Base-by-base conservation (phyloP, 2,888 invertebrate genomes). In the Andrena chrysosceles region DNA sequence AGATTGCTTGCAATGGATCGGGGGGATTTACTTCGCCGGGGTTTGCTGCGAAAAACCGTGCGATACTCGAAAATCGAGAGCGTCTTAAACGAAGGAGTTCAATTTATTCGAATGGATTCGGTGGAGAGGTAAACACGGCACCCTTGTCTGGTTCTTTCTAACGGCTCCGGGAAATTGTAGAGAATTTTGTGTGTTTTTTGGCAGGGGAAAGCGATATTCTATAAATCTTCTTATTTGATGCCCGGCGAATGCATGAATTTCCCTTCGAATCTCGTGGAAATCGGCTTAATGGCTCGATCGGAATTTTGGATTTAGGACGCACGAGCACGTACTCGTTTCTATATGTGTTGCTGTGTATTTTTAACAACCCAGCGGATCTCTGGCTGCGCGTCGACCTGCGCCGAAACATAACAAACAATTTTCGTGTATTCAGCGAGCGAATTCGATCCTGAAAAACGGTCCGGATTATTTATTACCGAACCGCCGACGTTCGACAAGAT, bases 241-340 rank as follows among this genome's bases (percentile, higher is more conserved):
- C 52, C 29, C 35, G 10, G 3, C 67, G 72, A 73, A 73, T 56
- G 73, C 73, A 76, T 16, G 76, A 49, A 71, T 72, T 68, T 68
- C 64, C 31, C 67, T 77, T 74, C 63, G 52, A 81, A 83, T 77
- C 76, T 77, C 81, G 56, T 54, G 26, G 68, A 68, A 69, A 81
- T 83, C 83, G 81, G 83, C 81, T 83, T 77, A 81, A 83, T 77
- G 67, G 81, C 77, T 72, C 76, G 60, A 76, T 76, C 77, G 76
- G 77, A 83, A 80, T 72, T 72, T 81, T 69, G 76, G 67, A 83
- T 83, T 72, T 68, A 64, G 83, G 62, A 29, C 80, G 35, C 54
- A 62, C 67, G 48, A 13, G n/a, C 59, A 29, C 33, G 62, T 54
- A n/a, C 33, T 10, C 54, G 13, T 49, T 31, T 6, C 6, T 13